Evolutionary conservation across 1,140 invertebrate genomes (phyloP).

Genomic region (Laupala kohalensis): DNA sequence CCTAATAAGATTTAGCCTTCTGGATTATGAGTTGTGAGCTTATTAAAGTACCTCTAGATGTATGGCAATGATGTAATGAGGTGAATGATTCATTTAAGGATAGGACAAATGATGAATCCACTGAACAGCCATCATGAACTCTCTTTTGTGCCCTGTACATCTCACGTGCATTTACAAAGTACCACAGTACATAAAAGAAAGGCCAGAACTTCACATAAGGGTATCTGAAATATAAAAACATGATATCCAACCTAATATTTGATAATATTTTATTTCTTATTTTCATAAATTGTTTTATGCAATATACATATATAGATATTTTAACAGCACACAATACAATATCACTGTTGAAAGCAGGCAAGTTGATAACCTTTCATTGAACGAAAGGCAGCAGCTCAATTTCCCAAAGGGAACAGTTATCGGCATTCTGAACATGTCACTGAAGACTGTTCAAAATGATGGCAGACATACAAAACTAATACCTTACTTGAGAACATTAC

Average conservation of each 20-base stretch:
- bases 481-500: neutral
- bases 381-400: neutral
- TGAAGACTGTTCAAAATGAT: neutral
- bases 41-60: no score
- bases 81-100: no score
- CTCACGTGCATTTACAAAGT: no score
- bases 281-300: neutral
- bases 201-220: no score
- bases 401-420: conserved; percentile 5
- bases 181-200: no score
- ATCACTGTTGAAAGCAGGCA: conserved; percentile 1
- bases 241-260: neutral
- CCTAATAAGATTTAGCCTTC: no score
- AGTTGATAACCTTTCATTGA: conserved; percentile 6
- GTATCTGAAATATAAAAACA: neutral
- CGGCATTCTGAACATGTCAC: neutral
- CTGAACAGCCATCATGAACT: no score
- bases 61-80: no score
- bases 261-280: neutral
- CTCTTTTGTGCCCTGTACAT: no score
- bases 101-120: no score
- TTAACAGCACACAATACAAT: neutral
- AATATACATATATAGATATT: neutral
- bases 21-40: no score
- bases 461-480: neutral